Percentiles rank a stretch among this genome's conserved stretches.
phyloP scores from a whole-genome alignment of 2,888 invertebrate species.

The Acronicta psi region DNA sequence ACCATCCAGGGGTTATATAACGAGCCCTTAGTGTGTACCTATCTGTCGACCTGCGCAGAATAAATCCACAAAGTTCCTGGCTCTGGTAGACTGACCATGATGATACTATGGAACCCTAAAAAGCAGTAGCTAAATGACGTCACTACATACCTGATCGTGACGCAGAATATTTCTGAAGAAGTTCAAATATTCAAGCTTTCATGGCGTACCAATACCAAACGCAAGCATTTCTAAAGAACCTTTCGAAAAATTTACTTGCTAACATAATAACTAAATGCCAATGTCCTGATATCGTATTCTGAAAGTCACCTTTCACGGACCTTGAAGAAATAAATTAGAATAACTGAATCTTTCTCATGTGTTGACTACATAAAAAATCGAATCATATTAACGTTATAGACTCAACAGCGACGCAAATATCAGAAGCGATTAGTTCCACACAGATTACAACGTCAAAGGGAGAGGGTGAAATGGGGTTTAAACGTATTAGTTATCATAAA shows the following conservation, averaged over 20 bases:
- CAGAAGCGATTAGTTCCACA: constrained; percentile 80
- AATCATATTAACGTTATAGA: constrained; percentile 59
- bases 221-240: constrained; percentile 6
- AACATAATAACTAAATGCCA: constrained; percentile 16
- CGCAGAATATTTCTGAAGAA: neutral
- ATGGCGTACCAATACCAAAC: neutral
- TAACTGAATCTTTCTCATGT: neutral
- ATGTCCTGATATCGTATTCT: neutral
- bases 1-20: no score
- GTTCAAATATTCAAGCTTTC: constrained; percentile 4
- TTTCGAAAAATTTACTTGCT: constrained; percentile 1
- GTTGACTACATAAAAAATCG: constrained; percentile 30
- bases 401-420: constrained; percentile 64
- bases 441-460: constrained; percentile 75
- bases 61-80: no score
- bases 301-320: constrained; percentile 10
- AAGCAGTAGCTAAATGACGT: neutral
- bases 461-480: constrained; percentile 69
- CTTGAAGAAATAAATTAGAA: constrained; percentile 11
- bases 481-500: constrained; percentile 12
- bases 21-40: no score
- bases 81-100: no score
- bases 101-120: neutral
- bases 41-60: no score
- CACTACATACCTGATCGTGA: neutral